Base-by-base conservation (phyloP, 2,797 vertebrate species). In the Hylomyscus alleni region DNA sequence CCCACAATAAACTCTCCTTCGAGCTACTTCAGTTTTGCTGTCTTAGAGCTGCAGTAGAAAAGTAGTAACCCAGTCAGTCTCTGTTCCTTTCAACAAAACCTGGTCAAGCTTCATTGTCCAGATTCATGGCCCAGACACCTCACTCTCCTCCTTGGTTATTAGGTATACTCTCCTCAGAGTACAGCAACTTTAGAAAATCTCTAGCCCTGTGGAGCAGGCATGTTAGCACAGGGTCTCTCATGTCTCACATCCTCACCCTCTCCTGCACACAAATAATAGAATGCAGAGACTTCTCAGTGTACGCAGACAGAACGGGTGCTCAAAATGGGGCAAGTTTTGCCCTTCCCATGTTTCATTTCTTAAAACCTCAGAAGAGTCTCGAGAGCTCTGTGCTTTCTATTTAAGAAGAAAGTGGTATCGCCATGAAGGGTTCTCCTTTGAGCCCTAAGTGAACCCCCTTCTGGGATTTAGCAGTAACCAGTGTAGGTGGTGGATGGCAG, bases 331-430 rank as follows among this genome's bases (percentile, higher is more conserved):
- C 52, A 72, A 77, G 1, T 85, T 90, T 69, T 52, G 67, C 2
- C 2, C 6, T 37, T 24, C 31, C 15, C 4, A 26, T 47, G 29
- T 91, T 88, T 91, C 40, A 72, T 96, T 83, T 82, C 62, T 94
- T 93, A 65, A 93, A 93, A 88, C 58, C 37, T 20, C 58, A 65
- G 65, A 84, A 7, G n/a, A 52, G 5, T 88, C 62, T 34, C 93
- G n/a, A 76, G 19, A 73, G n/a, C 62, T 77, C 50, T 50, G 5
- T 22, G 73, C 67, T 54, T 26, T 65, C 7, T 72, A 47, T 58
- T 88, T 77, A 95, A 91, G 52, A 81, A 95, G 83, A 86, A 77
- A 94, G 31, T 13, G 8, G 11, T 75, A 85, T 67, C 60, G 72
- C 56, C 80, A 82, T 19, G 9, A 89, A 92, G 50, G 6, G 19